Base-by-base conservation (phyloP, 2,113 vertebrate species). In the Apaloderma vittatum region DNA sequence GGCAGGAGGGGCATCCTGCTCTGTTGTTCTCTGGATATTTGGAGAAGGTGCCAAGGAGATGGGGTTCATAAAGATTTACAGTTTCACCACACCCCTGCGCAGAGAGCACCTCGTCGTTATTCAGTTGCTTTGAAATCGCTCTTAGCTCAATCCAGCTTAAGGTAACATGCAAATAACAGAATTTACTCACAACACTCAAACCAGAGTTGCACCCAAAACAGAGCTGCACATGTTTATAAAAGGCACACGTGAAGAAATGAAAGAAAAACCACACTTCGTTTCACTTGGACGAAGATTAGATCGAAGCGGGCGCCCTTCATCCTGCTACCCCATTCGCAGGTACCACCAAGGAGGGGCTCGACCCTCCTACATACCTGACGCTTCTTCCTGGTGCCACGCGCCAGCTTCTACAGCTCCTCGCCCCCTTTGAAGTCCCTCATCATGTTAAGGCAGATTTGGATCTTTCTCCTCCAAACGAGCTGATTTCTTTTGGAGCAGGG, bases 151-250 rank as follows among this genome's bases (percentile, higher is more conserved):
- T 92, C 75, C 87, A 43, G 75, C 5, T 91, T 88, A 88, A 88
- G 80, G 83, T 89, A 95, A 95, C 52, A 84, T 93, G 95, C 93
- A 95, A 95, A 96, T 91, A 11, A 12, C 80, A 81, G 48, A 80
- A 74, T 96, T 96, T 96, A 95, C 86, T 84, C 91, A 92, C 83
- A 94, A 51, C 96, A 94, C 5, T 82, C 93, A 94, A 86, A 81
- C 66, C 68, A 81, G 67, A 40, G 40, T 40, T 40, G 87, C 95
- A 96, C 40, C 40, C 40, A 40, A 40, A 40, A 37, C 46, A 77
- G 79, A 57, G 68, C 14, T 80, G 83, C 83, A 86, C 72, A 34
- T 27, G 61, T 94, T 94, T 95, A 71, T 81, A 95, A 91, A 70
- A 91, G 61, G 77, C 68, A 95, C 93, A 91, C 26, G 55, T 94